Conservation (phyloP, 2,888 invertebrate species). For the Callyntrura sp. region DNA sequence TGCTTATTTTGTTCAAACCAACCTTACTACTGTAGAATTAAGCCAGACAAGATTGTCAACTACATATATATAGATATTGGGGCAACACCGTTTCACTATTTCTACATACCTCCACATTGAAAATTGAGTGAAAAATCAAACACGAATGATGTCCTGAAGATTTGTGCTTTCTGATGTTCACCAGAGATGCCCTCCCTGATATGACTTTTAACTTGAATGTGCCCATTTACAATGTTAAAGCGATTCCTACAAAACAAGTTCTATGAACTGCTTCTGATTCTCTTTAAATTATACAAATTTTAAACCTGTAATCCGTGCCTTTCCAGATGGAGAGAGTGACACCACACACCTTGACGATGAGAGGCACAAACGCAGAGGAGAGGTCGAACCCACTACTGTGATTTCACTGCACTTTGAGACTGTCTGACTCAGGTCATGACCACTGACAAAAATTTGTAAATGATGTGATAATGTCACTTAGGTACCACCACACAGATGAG, state of each 20-base stretch:
- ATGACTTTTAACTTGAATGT: too few species aligned
- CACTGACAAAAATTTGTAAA: conserved; percentile 56
- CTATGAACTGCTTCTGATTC: background rate
- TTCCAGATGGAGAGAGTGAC: conserved; percentile 42
- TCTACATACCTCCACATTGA: background rate
- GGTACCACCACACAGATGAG: conserved; percentile 43
- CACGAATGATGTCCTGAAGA: background rate
- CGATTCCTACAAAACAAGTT: background rate
- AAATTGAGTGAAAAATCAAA: too few species aligned
- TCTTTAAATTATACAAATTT: conserved; percentile 11
- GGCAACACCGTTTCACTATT: background rate
- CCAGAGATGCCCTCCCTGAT: background rate
- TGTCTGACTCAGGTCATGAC: conserved; percentile 56
- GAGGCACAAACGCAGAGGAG: conserved; percentile 15
- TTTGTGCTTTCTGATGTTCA: background rate
- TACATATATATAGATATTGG: background rate
- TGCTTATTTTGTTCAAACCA: too few species aligned
- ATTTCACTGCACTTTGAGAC: conserved; percentile 48
- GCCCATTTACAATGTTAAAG: background rate
- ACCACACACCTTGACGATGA: conserved; percentile 52
- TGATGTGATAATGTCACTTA: conserved; percentile 37
- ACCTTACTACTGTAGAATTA: too few species aligned
- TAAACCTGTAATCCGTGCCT: conserved; percentile 56
- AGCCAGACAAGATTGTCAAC: background rate
- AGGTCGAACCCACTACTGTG: conserved; percentile 48